Percentiles rank a stretch among this genome's conserved stretches.
Evolutionary conservation across 1,140 invertebrate species (phyloP).

Genomic region (Ridgeia piscesae): DNA sequence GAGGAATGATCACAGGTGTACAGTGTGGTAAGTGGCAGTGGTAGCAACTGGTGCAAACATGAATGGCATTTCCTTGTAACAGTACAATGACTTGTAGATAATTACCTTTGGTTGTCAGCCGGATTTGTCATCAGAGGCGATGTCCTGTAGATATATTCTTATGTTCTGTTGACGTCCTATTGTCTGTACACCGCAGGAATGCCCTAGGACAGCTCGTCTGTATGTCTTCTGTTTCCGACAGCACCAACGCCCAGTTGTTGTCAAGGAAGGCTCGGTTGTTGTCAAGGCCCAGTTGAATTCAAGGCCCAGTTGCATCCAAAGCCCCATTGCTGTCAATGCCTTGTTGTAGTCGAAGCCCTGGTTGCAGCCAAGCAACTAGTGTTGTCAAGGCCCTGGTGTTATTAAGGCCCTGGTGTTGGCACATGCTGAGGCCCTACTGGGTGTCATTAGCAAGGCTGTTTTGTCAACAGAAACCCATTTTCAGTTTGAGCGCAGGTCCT

Average conservation of each 20-base stretch:
- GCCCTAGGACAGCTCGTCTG: not conserved
- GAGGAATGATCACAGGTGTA: not conserved
- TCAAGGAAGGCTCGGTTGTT: not conserved
- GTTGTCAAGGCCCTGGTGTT: not conserved
- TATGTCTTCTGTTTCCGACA: not conserved
- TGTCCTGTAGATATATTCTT: not conserved
- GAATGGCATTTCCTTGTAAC: not conserved
- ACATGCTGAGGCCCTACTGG: not conserved
- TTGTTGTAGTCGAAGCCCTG: not conserved
- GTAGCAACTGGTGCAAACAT: not conserved
- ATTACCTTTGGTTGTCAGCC: not conserved
- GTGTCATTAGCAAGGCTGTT: no score
- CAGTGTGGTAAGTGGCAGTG: not conserved
- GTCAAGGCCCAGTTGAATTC: not conserved
- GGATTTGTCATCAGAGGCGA: not conserved
- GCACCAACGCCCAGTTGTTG: not conserved
- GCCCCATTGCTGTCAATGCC: not conserved
- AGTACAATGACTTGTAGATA: not conserved
- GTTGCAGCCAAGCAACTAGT: not conserved
- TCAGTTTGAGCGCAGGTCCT: no score
- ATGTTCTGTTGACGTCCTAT: not conserved
- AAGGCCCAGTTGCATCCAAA: not conserved
- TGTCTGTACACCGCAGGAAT: not conserved
- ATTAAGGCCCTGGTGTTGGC: not conserved
- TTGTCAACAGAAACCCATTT: no score